Evolutionary conservation across 2,113 vertebrate species (phyloP).

Genomic region (Brienomyrus longianalis): DNA sequence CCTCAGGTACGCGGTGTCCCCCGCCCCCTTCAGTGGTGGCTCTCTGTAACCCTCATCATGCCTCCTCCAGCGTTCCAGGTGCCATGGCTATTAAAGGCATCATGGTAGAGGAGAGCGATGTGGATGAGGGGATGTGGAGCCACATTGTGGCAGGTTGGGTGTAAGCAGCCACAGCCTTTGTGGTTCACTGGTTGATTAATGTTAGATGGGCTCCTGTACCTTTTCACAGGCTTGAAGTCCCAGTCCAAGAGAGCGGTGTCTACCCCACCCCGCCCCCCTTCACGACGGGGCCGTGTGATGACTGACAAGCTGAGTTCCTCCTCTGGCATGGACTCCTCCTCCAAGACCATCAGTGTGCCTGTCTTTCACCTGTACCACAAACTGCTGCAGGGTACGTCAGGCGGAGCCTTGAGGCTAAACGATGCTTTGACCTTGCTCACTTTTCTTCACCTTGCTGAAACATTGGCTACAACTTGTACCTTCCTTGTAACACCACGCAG

Average conservation of each 20-base stretch:
- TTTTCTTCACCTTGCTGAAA: neutral
- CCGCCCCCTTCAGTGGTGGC: neutral
- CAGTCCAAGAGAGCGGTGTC: conserved; percentile 93
- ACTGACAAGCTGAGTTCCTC: conserved; percentile 81
- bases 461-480: neutral
- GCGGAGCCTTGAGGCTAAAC: neutral
- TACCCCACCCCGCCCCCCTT: conserved; percentile 89
- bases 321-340: conserved; percentile 78
- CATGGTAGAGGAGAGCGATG: neutral
- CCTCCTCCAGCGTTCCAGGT: neutral
- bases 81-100: neutral
- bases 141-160: neutral
- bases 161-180: neutral
- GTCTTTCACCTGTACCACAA: conserved; percentile 97
- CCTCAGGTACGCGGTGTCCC: conserved; percentile 72
- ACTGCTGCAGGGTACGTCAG: conserved; percentile 68
- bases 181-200: neutral
- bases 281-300: conserved; percentile 84
- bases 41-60: neutral
- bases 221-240: conserved; percentile 80
- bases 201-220: neutral
- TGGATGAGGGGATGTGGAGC: neutral
- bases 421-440: neutral
- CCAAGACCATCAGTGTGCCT: conserved; percentile 92
- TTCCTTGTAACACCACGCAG: conserved; percentile 47